phyloP scores from a whole-genome alignment of 2,888 invertebrate species.

The Rhogogaster chlorosoma region DNA sequence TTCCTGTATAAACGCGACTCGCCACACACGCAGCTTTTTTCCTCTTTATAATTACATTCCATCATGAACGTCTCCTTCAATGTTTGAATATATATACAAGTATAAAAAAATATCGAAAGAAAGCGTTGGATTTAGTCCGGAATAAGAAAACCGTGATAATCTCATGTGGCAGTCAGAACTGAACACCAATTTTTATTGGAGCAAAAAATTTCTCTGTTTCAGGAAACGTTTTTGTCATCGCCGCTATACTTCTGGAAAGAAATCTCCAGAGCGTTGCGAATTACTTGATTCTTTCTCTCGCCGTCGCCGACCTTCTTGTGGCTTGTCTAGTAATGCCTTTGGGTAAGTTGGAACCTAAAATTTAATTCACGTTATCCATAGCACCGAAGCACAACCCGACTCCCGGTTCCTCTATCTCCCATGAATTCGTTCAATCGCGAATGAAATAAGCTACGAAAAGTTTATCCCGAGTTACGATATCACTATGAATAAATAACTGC shows the following conservation, averaged over 20 bases:
- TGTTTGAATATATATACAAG: background rate
- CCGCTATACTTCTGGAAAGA: conserved; percentile 92
- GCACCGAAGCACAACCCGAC: background rate
- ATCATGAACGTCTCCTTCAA: background rate
- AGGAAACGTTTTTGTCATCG: conserved; percentile 97
- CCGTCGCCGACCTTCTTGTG: conserved; percentile 94
- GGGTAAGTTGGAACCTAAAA: conserved; percentile 65
- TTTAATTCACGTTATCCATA: background rate
- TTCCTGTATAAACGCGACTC: background rate
- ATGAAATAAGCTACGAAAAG: background rate
- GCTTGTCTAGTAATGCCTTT: conserved; percentile 90
- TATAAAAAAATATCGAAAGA: background rate
- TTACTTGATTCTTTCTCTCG: conserved; percentile 93
- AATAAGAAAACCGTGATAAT: background rate
- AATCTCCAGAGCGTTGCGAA: conserved; percentile 94
- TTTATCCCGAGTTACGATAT: background rate
- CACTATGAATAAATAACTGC: background rate
- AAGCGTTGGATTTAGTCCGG: background rate
- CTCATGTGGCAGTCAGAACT: background rate
- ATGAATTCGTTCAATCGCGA: background rate
- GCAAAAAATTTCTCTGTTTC: conserved; percentile 66
- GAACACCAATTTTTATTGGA: background rate
- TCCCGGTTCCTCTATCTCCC: background rate
- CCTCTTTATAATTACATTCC: background rate
- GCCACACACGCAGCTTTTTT: background rate